Base-by-base conservation (phyloP, 2,888 invertebrate genomes). In the Microctonus hyperodae region DNA sequence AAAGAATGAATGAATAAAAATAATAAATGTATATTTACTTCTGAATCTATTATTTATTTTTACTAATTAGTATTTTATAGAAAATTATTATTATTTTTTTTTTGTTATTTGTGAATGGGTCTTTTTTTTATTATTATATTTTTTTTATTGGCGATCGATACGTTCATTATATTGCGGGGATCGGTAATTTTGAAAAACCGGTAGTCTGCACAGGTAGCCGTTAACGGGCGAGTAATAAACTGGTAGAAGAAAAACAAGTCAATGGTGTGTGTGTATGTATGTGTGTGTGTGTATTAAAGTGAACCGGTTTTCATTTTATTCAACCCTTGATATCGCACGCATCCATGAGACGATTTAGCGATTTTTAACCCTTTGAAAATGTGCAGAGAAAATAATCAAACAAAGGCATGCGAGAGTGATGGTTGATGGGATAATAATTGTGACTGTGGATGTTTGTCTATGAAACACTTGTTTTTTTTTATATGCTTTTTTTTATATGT, bases 161-260 rank as follows among this genome's bases (percentile, higher is more conserved):
- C n/a, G 28, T 55, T 31, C 22, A 20, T 33, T 10, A 55, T 33
- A 33, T 55, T 33, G 31, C 20, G 33, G 31, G 11, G 25, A 44
- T 10, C 31, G 13, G 35, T 61, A 61, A 51, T 51, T 61, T 61
- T 20, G n/a, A 31, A 65, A 65, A 65, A 55, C 51, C 59, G 37
- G 65, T 65, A 65, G 65, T 53, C 61, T 10, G 50, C 40, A 37
- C 65, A 65, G 65, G 65, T 65, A 65, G 58, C 59, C 65, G 59
- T 65, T 65, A 65, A 44, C 53, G 31, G 55, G 55, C 37, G 59
- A 31, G 56, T 28, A 64, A 60, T 60, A 64, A 64, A 50, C 48
- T 64, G 57, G 28, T 31, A 31, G 44, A 44, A 23, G 57, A 58
- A 57, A 57, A 64, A 64, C 56, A 64, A 64, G 64, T 57, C 55